Percentiles rank a stretch among this genome's conserved stretches.
Evolutionary conservation across 2,888 invertebrate species (phyloP).

Genomic region (Petrolisthes manimaculis): DNA sequence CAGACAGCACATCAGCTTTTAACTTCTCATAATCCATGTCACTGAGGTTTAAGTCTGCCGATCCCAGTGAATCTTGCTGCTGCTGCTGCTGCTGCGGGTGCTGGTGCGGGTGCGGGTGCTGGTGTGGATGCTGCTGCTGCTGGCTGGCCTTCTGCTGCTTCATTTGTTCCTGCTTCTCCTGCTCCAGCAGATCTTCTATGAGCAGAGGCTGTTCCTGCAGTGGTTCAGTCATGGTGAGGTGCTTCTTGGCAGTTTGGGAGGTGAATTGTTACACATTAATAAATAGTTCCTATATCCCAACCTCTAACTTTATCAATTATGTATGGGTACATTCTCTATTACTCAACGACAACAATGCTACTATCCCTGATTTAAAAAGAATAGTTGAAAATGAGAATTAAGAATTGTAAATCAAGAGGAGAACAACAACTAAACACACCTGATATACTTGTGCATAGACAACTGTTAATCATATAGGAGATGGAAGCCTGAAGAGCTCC

Average conservation of each 20-base stretch:
- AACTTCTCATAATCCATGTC: conserved; percentile 78
- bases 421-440: too few relatives aligned
- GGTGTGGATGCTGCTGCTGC: conserved; percentile 67
- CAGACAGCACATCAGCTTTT: conserved; percentile 77
- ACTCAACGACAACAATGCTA: too few relatives aligned
- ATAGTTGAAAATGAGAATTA: too few relatives aligned
- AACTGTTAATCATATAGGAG: too few relatives aligned
- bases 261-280: too few relatives aligned
- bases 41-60: conserved; percentile 69
- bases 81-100: conserved; percentile 67
- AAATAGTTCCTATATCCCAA: too few relatives aligned
- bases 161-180: conserved; percentile 91
- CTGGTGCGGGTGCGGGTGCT: conserved; percentile 24
- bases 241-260: not conserved
- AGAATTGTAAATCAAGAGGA: too few relatives aligned
- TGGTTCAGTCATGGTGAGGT: conserved; percentile 7
- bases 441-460: too few relatives aligned
- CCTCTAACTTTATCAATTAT: too few relatives aligned
- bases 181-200: conserved; percentile 81
- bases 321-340: too few relatives aligned
- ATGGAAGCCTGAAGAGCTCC: too few relatives aligned
- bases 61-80: conserved; percentile 67
- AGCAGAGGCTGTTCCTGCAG: conserved; percentile 63
- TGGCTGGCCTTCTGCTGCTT: conserved; percentile 73
- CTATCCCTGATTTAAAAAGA: too few relatives aligned